Evolutionary conservation across 2,113 vertebrate species (phyloP), one percentile per base, ranked within the genome.

Genomic region (Bucco capensis): DNA sequence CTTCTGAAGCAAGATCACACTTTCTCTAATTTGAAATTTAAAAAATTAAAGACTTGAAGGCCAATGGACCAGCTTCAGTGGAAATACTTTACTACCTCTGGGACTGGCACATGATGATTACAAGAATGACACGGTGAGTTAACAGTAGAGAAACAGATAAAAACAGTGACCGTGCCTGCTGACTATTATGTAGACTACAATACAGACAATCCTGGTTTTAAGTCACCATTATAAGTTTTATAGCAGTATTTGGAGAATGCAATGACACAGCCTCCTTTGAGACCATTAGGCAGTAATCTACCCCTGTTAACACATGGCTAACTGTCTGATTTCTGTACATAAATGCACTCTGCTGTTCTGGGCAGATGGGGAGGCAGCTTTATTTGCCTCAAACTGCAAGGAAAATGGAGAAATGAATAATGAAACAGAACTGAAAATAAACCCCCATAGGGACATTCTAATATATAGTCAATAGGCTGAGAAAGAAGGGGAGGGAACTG

Each of bases 341-440:
- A 90, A 75, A 82, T 67, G 57, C 57, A 56, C 73, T 81, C 61
- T 71, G 86, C 65, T 38, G 10, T 61, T 74, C 74, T 49, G 50
- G 77, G 90, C 83, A 94, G 65, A 81, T 35, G 67, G 49, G 54
- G 58, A 61, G n/a, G 67, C 71, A 89, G 72, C 77, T 88, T 69
- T 53, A 76, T 58, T 76, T 73, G 64, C 78, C 78, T 93, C 84
- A 62, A 76, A 87, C 62, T 65, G 57, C 62, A 90, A 78, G 58
- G 65, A 92, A 77, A 91, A 86, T 57, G 74, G 78, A 84, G 47
- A 94, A 92, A 92, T 95, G 72, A 92, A 89, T 95, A 92, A 88
- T 54, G 79, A 91, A 93, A 88, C 54, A 83, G 79, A 92, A 86
- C 2, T 17, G 83, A 89, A 95, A 89, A 94, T 74, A 94, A 96